Conservation (phyloP, 2,888 invertebrate genomes). For the Drosophila suboccidentalis region DNA sequence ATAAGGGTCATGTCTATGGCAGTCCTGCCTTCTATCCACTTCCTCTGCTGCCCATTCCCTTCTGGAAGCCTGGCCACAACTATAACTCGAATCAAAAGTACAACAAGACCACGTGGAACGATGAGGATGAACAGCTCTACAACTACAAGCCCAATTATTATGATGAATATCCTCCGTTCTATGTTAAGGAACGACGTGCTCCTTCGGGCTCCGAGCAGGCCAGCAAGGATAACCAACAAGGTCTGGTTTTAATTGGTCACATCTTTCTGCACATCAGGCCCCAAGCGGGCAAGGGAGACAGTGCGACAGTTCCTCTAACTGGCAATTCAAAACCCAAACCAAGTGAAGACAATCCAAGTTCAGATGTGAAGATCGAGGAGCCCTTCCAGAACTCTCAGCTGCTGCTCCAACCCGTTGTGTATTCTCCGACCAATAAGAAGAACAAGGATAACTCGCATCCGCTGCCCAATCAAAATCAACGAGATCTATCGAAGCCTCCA, state of each 20-base stretch:
- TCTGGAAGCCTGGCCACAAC: conserved; percentile 30
- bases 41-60: conserved; percentile 63
- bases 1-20: background rate
- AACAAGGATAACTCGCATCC: conserved; percentile 4
- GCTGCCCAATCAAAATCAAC: conserved; percentile 24
- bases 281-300: background rate
- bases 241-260: conserved; percentile 46
- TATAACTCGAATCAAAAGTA: background rate
- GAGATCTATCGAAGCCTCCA: conserved; percentile 42
- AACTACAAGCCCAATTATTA: conserved; percentile 20
- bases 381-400: conserved; percentile 34
- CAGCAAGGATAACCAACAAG: background rate
- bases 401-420: conserved; percentile 47
- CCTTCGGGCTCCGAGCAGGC: background rate
- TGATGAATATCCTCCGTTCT: conserved; percentile 13
- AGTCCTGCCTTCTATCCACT: conserved; percentile 27
- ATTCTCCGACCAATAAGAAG: conserved; percentile 14
- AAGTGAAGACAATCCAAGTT: background rate
- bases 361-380: conserved; percentile 12
- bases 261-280: conserved; percentile 43
- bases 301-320: background rate
- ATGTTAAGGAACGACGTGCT: conserved; percentile 18
- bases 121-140: conserved; percentile 15
- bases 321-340: background rate
- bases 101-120: background rate